These are phyloP conservation scores for Hemicrepidius hirtus DNA, from an alignment of 2,888 invertebrate species.

Conservation along the genomic window DNA sequence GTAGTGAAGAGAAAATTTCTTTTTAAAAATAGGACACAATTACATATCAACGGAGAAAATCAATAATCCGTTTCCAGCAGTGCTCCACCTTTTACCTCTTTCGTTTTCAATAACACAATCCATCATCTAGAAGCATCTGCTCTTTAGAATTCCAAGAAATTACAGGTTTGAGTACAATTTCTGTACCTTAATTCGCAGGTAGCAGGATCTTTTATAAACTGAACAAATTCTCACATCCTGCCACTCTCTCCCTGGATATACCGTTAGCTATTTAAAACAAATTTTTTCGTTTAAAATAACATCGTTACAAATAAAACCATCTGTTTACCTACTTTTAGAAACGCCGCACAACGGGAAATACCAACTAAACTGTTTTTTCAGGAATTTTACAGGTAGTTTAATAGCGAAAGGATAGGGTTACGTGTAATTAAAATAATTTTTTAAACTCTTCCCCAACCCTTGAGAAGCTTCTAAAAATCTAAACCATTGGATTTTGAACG, in stretches of 20 bases:
- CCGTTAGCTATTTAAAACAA: conserved; percentile 44
- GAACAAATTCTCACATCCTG: conserved; percentile 30
- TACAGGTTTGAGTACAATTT: conserved; percentile 26
- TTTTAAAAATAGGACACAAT: no score
- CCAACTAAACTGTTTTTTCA: background rate
- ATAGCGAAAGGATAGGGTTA: background rate
- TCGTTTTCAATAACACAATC: conserved; percentile 30
- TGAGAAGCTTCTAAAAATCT: background rate
- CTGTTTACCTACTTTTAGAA: conserved; percentile 26
- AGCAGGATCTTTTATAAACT: conserved; percentile 34
- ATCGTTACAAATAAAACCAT: conserved; percentile 23
- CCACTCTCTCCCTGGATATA: conserved; percentile 24
- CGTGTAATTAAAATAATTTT: background rate
- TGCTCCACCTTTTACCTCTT: conserved; percentile 30
- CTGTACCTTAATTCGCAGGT: conserved; percentile 46
- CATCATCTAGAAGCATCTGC: conserved; percentile 24
- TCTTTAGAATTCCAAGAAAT: conserved; percentile 32
- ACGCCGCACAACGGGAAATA: background rate
- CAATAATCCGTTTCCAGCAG: background rate
- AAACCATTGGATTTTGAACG: no score
- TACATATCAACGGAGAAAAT: background rate
- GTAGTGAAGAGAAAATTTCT: no score
- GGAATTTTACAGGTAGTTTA: background rate
- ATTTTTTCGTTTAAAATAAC: conserved; percentile 32
- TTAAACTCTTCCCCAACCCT: background rate